Evolutionary conservation across 1,140 invertebrate species (phyloP), one percentile per base, ranked within the genome.

Genomic region (Panulirus ornatus): DNA sequence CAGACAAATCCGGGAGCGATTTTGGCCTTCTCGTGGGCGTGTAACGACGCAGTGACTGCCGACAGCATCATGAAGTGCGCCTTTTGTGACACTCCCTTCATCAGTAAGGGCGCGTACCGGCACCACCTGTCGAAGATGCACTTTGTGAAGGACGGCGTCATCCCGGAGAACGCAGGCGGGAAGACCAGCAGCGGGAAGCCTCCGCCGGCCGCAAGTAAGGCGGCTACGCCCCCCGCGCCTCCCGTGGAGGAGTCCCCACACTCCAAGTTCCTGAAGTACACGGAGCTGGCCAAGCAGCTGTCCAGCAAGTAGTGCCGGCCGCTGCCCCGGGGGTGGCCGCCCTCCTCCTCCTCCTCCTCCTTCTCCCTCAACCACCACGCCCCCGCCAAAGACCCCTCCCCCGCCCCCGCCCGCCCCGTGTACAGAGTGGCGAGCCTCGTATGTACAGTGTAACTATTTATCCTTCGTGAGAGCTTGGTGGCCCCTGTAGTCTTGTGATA

Each of bases 121-220:
- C 98, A 99, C 94, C 98, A 99, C 93, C 94, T 99, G 87, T 98
- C 98, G 79, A 98, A 99, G 93, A 98, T 98, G 96, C 98, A 99
- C 94, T 98, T 99, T 93, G 97, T 99, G 40, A 99, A 99, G 93
- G 98, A 99, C 92, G 97, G 97, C 16, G 96, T 97, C 30, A 96
- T 96, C 91, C 96, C 96, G 3, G 97, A 96, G 92, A 1, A 94
- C 96, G 81, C 96, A 95, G 42, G 93, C 92, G 44, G 92, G 92
- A 92, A 94, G 93, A 91, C 81, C 90, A 88, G 91, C 89, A 91
- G 90, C 92, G 85, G 84, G 93, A 93, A 94, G 92, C 93, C 95
- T 93, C 94, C 95, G 93, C 92, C 94, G 93, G 91, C 94, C 88
- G 92, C 94, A 90, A 47, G 93, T 93, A 70, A 93, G 93, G 11